Percentiles rank a stretch among this genome's conserved stretches.
phyloP scores from a whole-genome alignment of 2,797 vertebrate species.

The Epinephelus malabaricus region DNA sequence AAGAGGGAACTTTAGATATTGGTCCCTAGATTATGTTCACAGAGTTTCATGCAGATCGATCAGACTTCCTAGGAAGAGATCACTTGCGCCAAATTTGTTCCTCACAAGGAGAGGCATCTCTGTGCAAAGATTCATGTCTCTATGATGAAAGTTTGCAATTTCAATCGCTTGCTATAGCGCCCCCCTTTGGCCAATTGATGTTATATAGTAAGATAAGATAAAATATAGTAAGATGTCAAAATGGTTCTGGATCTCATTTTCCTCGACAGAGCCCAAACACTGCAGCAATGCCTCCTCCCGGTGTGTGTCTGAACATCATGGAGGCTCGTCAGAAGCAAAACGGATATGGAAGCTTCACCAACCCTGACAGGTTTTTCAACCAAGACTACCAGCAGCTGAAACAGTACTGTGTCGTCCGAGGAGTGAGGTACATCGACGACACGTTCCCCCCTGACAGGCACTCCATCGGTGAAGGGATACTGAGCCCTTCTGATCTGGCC shows the following conservation, averaged over 20 bases:
- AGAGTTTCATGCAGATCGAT: too few relatives aligned
- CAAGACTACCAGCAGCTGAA: constrained; percentile 80
- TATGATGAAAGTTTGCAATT: too few relatives aligned
- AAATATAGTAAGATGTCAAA: not conserved
- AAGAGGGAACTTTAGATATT: too few relatives aligned
- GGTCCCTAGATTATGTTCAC: too few relatives aligned
- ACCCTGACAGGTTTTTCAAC: constrained; percentile 72
- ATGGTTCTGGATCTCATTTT: not conserved
- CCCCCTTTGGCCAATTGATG: too few relatives aligned
- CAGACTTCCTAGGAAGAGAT: too few relatives aligned
- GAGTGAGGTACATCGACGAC: constrained; percentile 71
- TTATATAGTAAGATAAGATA: too few relatives aligned
- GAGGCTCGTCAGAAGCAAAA: constrained; percentile 68
- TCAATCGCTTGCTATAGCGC: too few relatives aligned
- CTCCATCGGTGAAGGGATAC: constrained; percentile 75
- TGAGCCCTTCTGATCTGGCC: constrained; percentile 49
- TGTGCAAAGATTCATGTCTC: too few relatives aligned
- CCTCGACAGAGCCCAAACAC: constrained; percentile 2
- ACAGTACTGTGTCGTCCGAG: constrained; percentile 52
- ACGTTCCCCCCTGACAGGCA: constrained; percentile 77
- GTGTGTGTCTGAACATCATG: constrained; percentile 80
- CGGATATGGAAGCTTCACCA: constrained; percentile 66
- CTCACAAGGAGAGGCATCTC: too few relatives aligned
- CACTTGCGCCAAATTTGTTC: too few relatives aligned
- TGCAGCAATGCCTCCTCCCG: constrained; percentile 76